Percentiles rank a stretch among this genome's conserved stretches.
Conservation (phyloP, 2,888 invertebrate species). For the Aspidiotus destructor region DNA sequence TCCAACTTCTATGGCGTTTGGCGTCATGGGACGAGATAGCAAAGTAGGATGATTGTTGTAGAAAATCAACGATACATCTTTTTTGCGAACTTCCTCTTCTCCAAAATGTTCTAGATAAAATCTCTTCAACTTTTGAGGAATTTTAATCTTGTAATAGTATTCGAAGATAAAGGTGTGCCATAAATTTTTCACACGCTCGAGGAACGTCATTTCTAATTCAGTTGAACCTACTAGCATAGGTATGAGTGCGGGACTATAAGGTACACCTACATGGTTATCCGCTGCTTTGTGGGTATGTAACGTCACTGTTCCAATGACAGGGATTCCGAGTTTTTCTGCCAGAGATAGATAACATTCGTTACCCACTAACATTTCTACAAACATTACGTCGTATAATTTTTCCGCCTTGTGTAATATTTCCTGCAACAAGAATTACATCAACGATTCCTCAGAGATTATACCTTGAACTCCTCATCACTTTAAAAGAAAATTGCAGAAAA, state of each 20-base stretch:
- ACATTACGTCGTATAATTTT: conserved; percentile 5
- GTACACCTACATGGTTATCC: neutral
- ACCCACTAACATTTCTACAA: neutral
- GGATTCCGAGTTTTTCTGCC: conserved; percentile 1
- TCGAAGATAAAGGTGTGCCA: neutral
- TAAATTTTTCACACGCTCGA: conserved; percentile 2
- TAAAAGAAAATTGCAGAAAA: neutral
- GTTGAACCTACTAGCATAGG: neutral
- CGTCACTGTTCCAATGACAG: conserved; percentile 1
- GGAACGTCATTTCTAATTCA: neutral
- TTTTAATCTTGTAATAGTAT: neutral
- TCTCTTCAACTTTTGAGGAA: neutral
- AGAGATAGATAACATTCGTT: conserved; percentile 10
- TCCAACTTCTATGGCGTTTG: conserved; percentile 12
- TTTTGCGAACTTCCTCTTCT: neutral
- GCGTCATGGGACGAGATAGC: conserved; percentile 12
- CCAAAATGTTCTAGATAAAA: conserved; percentile 1
- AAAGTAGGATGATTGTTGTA: conserved; percentile 14
- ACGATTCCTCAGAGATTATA: neutral
- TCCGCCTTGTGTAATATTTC: neutral
- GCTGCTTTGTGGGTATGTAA: neutral
- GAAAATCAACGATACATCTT: neutral
- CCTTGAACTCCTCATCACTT: neutral
- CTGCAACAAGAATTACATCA: no score
- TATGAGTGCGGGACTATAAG: neutral